These are phyloP conservation scores for Calcarius ornatus DNA, from an alignment of 2,113 vertebrate genomes.

Conservation along the genomic window DNA sequence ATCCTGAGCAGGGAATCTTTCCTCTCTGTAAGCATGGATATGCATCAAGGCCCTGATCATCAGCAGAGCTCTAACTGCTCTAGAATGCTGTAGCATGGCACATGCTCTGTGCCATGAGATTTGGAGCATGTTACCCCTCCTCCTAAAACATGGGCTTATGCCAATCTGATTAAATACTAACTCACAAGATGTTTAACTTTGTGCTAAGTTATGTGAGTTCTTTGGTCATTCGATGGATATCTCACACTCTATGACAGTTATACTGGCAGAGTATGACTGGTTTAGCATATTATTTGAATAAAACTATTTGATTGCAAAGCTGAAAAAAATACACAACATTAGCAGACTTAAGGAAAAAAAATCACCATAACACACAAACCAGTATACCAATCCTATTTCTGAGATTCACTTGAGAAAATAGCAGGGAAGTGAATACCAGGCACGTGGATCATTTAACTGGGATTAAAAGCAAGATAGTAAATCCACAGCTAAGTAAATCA, in stretches of 20 bases:
- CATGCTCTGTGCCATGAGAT: not conserved
- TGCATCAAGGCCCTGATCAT: not conserved
- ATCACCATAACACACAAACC: not conserved
- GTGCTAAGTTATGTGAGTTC: not conserved
- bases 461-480: not conserved
- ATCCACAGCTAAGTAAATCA: not conserved
- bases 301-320: not conserved
- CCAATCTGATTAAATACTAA: not conserved
- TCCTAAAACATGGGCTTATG: not conserved
- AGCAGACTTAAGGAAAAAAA: not conserved
- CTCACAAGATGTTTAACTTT: not conserved
- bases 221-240: not conserved
- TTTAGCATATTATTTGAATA: not conserved
- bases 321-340: not conserved
- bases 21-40: not conserved
- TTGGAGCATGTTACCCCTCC: not conserved
- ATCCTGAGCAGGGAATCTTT: not conserved
- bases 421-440: not conserved
- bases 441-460: not conserved
- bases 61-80: not conserved
- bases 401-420: not conserved
- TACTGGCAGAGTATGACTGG: not conserved
- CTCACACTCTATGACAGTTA: not conserved
- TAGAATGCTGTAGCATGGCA: not conserved
- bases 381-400: not conserved